These are phyloP conservation scores for Centroberyx gerrardi DNA, from an alignment of 2,797 vertebrate genomes.

Conservation along the genomic window DNA sequence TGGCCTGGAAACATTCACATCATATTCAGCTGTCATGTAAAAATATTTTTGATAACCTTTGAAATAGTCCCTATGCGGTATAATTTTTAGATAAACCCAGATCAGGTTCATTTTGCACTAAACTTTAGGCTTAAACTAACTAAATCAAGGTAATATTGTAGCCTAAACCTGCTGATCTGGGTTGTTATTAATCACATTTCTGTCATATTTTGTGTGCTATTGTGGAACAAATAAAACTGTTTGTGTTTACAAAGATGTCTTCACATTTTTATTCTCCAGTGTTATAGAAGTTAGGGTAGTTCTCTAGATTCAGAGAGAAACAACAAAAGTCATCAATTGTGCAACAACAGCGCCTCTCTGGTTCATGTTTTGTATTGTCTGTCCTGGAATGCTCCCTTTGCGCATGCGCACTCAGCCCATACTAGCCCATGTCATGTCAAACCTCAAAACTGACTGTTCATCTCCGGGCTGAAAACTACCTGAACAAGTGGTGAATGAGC, in stretches of 20 bases:
- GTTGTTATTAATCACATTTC: constrained; percentile 2
- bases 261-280: neutral
- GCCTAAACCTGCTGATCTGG: constrained; percentile 6
- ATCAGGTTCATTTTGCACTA: constrained; percentile 44
- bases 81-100: constrained; percentile 12
- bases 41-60: neutral
- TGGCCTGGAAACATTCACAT: neutral
- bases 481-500: constrained; percentile 53
- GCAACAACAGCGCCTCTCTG: neutral
- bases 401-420: constrained; percentile 63
- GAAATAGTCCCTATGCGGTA: neutral
- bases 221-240: constrained; percentile 20
- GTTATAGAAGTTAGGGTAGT: neutral
- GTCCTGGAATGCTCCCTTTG: constrained; percentile 3
- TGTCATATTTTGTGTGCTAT: neutral
- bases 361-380: neutral
- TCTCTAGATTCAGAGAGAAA: neutral
- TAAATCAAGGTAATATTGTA: neutral
- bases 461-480: constrained; percentile 39
- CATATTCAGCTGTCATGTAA: neutral
- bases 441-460: constrained; percentile 46
- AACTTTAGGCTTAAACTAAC: constrained; percentile 13
- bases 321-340: neutral
- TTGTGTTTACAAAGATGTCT: constrained; percentile 15
- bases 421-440: constrained; percentile 49